Evolutionary conservation across 2,888 invertebrate species (phyloP), one percentile per base, ranked within the genome.

Genomic region (Ditula angustiorana): DNA sequence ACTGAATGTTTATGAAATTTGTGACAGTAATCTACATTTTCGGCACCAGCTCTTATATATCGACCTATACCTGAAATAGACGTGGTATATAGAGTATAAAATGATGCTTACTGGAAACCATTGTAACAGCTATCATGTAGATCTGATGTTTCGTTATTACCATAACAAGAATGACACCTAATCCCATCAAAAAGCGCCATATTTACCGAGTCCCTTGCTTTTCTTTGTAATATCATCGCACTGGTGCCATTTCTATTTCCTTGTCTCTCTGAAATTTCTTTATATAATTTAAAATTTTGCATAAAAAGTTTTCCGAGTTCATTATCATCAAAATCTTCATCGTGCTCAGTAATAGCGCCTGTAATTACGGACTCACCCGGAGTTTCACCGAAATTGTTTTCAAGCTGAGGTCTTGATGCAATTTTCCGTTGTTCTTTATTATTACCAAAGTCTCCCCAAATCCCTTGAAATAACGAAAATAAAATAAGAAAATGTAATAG

Each of bases 101-200:
- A 26, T n/a, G n/a, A 4, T 4, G 28, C 83, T 82, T 74, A 86
- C 84, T 67, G 37, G 44, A 49, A 55, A 52, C 81, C 87, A 23
- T 56, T 70, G 67, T 81, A 86, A 69, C 88, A 88, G 30, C 75
- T 70, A 11, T 73, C 68, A 55, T 79, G 77, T 10, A 60, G 58
- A 30, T 24, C 62, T 2, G 74, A 68, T 56, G 61, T 64, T 53
- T 72, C 73, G 7, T 49, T 52, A 61, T 74, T 74, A 53, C 76
- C 76, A 33, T 69, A 74, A 70, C 87, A 86, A 19, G 79, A 74
- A 52, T 79, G 37, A 66, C 87, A 88, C 67, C 74, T 67, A 44
- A 81, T 67, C 63, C 62, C 73, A 8, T 26, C 35, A 37, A 26
- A 16, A 33, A 26, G 8, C 49, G 13, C 49, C 13, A 13, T 23